Evolutionary conservation across 2,888 invertebrate species (phyloP).

Genomic region (Zhengitettix transpicula): DNA sequence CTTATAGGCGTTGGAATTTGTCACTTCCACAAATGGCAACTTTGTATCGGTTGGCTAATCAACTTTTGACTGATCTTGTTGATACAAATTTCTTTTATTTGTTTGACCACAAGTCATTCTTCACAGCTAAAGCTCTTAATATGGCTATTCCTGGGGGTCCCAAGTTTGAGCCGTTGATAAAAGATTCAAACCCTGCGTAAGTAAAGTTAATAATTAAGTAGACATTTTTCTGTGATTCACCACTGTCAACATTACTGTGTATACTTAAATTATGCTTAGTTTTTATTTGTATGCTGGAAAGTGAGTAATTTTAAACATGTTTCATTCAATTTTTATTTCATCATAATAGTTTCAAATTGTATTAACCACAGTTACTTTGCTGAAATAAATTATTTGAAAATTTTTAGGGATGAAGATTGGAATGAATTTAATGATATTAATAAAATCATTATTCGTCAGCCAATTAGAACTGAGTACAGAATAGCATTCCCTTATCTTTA

Average conservation of each 20-base stretch:
- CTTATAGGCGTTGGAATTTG: conserved; percentile 93
- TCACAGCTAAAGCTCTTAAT: conserved; percentile 97
- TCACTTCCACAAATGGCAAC: conserved; percentile 95
- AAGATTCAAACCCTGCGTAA: conserved; percentile 88
- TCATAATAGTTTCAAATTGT: no score
- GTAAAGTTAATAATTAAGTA: conserved; percentile 15
- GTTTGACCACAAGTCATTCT: conserved; percentile 98
- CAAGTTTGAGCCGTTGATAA: conserved; percentile 97
- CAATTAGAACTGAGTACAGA: conserved; percentile 95
- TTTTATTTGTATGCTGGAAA: neutral
- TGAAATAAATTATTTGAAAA: no score
- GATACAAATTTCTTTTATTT: conserved; percentile 98
- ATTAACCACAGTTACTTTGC: no score
- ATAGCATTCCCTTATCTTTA: conserved; percentile 99
- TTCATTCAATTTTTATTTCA: no score
- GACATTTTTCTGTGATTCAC: conserved; percentile 5
- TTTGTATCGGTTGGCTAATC: conserved; percentile 92
- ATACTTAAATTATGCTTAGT: conserved; percentile 2
- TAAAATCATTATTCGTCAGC: conserved; percentile 98
- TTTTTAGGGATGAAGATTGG: conserved; percentile 92
- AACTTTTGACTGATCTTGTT: conserved; percentile 90
- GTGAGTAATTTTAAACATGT: conserved; percentile 6
- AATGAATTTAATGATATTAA: conserved; percentile 99
- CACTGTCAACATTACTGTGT: neutral
- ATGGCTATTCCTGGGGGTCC: conserved; percentile 99